phyloP scores from a whole-genome alignment of 2,797 vertebrate genomes.

The Iguana delicatissima region DNA sequence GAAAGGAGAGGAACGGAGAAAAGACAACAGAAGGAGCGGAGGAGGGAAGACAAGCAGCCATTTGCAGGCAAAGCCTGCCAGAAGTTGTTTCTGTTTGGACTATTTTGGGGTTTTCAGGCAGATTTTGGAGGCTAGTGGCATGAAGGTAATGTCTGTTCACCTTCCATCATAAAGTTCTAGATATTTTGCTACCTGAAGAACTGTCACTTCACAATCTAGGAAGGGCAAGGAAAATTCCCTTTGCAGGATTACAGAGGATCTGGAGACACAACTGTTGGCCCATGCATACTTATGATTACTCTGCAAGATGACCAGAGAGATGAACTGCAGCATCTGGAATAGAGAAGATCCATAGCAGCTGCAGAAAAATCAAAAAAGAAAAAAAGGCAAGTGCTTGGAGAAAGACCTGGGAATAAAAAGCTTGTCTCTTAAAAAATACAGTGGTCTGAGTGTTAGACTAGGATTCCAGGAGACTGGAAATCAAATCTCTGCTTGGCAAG shows the following conservation, averaged over 20 bases:
- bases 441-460: too few relatives aligned
- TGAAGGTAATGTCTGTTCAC: neutral
- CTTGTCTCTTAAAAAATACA: neutral
- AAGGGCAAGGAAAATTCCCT: neutral
- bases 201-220: neutral
- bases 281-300: neutral
- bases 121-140: neutral
- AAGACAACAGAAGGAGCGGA: slow-evolving; percentile 11
- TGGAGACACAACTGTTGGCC: neutral
- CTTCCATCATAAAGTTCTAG: neutral
- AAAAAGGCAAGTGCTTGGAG: neutral
- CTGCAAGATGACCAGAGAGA: neutral
- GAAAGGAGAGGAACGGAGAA: slow-evolving; percentile 29
- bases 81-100: slow-evolving; percentile 17
- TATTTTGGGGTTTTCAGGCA: neutral
- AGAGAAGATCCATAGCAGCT: neutral
- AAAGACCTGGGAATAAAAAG: neutral
- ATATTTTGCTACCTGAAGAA: neutral
- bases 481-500: too few relatives aligned
- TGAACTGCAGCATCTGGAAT: neutral
- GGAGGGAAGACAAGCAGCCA: slow-evolving; percentile 2
- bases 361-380: too few relatives aligned
- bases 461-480: too few relatives aligned
- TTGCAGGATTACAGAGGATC: neutral
- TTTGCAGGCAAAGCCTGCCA: neutral